These are phyloP conservation scores for Alaudala cheleensis DNA, from an alignment of 2,113 vertebrate species.

Conservation along the genomic window DNA sequence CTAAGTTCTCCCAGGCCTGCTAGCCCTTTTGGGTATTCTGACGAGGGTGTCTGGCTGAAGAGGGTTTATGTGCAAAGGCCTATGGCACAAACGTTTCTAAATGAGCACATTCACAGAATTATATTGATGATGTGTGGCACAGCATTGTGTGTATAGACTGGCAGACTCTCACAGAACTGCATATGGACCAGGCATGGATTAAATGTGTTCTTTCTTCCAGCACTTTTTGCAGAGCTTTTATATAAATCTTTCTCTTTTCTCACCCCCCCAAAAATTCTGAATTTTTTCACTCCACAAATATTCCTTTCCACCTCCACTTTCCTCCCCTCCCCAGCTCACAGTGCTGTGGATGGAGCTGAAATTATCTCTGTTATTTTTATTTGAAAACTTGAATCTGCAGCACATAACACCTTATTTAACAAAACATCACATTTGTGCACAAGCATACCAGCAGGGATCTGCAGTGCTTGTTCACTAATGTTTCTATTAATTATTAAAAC, in stretches of 20 bases:
- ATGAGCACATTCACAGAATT: neutral
- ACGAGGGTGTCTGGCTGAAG: neutral
- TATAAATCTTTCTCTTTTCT: neutral
- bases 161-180: neutral
- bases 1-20: neutral
- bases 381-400: neutral
- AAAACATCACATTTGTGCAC: neutral
- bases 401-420: conserved; percentile 21
- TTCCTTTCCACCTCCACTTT: conserved; percentile 30
- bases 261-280: neutral
- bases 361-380: conserved; percentile 43
- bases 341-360: conserved; percentile 1
- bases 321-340: neutral
- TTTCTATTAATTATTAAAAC: conserved; percentile 18
- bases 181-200: neutral
- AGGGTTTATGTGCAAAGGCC: neutral
- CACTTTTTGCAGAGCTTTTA: neutral
- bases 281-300: conserved; percentile 22
- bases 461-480: neutral
- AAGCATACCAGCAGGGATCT: neutral
- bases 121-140: neutral
- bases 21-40: neutral
- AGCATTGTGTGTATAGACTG: neutral
- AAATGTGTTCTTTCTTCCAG: neutral
- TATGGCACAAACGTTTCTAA: neutral